phyloP scores from a whole-genome alignment of 92 coral and sea anemone species.

The Chrysogorgia sp. region DNA sequence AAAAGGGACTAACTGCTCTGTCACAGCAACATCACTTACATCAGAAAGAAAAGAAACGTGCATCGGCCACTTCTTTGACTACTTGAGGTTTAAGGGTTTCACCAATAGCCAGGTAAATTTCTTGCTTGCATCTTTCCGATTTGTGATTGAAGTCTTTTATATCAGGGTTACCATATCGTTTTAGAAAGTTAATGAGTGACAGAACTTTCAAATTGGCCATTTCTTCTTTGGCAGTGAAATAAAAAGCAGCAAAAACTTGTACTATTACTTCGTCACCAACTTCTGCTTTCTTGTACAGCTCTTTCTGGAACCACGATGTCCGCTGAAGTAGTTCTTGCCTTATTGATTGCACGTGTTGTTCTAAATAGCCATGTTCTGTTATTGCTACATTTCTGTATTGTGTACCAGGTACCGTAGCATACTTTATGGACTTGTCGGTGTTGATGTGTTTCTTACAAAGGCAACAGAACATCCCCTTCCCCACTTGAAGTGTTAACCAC shows the following conservation, averaged over 20 bases:
- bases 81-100: constrained; percentile 23
- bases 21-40: constrained; percentile 43
- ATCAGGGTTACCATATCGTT: constrained; percentile 17
- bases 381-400: constrained; percentile 33
- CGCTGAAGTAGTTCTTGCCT: constrained; percentile 34
- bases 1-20: constrained; percentile 40
- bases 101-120: constrained; percentile 40
- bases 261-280: constrained; percentile 44
- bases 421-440: constrained; percentile 26
- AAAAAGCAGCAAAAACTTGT: constrained; percentile 42
- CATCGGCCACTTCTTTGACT: constrained; percentile 36
- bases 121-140: constrained; percentile 47
- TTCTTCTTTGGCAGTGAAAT: constrained; percentile 44
- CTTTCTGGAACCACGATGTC: constrained; percentile 47
- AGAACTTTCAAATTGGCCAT: constrained; percentile 41
- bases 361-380: constrained; percentile 20
- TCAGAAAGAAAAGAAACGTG: constrained; percentile 39
- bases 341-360: constrained; percentile 35
- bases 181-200: constrained; percentile 35
- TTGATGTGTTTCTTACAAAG: constrained; percentile 44
- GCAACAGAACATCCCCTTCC: constrained; percentile 29
- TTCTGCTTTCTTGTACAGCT: constrained; percentile 39
- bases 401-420: constrained; percentile 34
- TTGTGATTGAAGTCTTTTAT: constrained; percentile 33
- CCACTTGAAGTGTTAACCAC: too few species aligned